Conservation (phyloP, 2,113 vertebrate genomes). For the Tupaia chinensis region DNA sequence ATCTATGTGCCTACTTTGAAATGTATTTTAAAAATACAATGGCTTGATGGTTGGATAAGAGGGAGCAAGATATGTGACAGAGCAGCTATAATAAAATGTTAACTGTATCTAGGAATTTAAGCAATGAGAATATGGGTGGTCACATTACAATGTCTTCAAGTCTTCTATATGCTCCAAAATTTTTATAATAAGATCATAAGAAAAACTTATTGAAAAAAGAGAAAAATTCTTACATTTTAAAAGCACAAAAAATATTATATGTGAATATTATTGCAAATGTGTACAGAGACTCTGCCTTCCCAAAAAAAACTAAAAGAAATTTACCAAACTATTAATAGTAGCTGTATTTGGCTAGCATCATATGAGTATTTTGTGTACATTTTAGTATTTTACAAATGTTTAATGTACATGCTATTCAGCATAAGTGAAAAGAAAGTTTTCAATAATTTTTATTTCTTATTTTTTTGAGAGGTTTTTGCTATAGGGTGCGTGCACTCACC, state of each 20-base stretch:
- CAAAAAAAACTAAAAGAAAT: background rate
- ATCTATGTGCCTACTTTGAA: background rate
- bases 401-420: conserved; percentile 15
- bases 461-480: no score
- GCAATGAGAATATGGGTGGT: background rate
- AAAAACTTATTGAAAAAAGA: conserved; percentile 15
- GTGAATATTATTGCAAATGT: conserved; percentile 13
- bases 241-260: background rate
- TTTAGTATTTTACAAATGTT: conserved; percentile 58
- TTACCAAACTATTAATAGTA: conserved; percentile 48
- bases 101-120: background rate
- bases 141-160: conserved; percentile 28
- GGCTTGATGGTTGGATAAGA: background rate
- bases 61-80: background rate
- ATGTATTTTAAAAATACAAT: background rate
- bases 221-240: conserved; percentile 5
- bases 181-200: conserved; percentile 38
- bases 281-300: background rate
- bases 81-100: background rate
- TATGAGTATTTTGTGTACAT: background rate
- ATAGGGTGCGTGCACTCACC: no score
- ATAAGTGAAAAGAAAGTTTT: no score
- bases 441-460: no score
- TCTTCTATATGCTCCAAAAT: background rate
- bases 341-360: conserved; percentile 11